A percentile compares a stretch with the other conserved stretches of the same genome.
These are phyloP conservation scores for Nomada ruficornis DNA, from an alignment of 2,888 invertebrate genomes.

Conservation along the genomic window DNA sequence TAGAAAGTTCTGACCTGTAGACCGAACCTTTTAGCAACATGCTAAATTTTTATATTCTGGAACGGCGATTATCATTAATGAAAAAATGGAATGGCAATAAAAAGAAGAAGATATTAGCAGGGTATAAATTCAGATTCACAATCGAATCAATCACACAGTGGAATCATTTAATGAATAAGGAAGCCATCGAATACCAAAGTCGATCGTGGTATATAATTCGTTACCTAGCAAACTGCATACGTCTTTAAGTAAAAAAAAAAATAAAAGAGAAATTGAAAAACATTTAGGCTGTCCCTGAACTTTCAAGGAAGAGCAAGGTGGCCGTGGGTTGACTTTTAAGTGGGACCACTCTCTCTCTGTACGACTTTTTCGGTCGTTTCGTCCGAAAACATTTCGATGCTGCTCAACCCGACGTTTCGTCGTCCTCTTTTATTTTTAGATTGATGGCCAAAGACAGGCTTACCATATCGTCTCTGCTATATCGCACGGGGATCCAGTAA, in stretches of 20 bases:
- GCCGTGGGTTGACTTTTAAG: constrained; percentile 49
- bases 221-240: not conserved
- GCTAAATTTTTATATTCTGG: constrained; percentile 4
- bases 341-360: constrained; percentile 55
- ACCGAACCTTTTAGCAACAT: not conserved
- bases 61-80: not conserved
- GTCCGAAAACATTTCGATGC: not conserved
- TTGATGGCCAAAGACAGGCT: not conserved
- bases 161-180: not conserved
- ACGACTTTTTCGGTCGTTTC: constrained; percentile 50
- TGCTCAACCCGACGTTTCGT: constrained; percentile 15
- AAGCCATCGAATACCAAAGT: not conserved
- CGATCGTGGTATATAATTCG: not conserved
- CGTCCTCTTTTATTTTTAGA: not conserved
- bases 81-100: not conserved
- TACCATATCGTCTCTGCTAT: not conserved
- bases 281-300: constrained; percentile 51
- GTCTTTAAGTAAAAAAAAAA: constrained; percentile 2
- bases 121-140: no score
- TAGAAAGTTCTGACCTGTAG: constrained; percentile 75
- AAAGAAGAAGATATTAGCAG: not conserved
- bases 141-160: not conserved
- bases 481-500: not conserved
- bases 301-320: constrained; percentile 21
- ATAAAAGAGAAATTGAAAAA: constrained; percentile 4